A percentile compares a stretch with the other conserved stretches of the same genome.
phyloP scores from a whole-genome alignment of 2,113 vertebrate species.

The Tonatia bakeri region DNA sequence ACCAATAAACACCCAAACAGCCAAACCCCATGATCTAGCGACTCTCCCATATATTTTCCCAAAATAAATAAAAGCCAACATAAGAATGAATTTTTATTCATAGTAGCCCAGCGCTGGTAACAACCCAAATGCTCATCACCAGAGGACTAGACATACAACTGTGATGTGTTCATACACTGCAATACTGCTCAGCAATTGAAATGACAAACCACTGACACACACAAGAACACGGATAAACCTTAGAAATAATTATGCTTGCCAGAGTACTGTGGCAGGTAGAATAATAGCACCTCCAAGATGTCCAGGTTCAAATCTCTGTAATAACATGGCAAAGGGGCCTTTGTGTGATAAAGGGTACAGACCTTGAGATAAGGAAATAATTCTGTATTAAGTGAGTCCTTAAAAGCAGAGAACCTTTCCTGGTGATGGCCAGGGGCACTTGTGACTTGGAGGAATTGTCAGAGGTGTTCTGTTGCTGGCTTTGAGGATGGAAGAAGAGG shows the following conservation, averaged over 20 bases:
- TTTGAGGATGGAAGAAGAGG: neutral
- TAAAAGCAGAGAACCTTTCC: neutral
- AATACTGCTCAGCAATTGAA: neutral
- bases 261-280: accelerated
- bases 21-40: neutral
- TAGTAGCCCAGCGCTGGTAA: neutral
- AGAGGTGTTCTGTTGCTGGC: neutral
- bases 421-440: neutral
- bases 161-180: too few relatives aligned
- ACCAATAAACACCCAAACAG: neutral
- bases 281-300: neutral
- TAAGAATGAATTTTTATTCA: neutral
- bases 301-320: neutral
- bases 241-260: neutral
- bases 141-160: neutral
- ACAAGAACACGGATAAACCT: neutral
- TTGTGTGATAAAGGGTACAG: neutral
- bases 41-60: neutral
- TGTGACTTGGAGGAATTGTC: neutral
- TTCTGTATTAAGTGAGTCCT: neutral
- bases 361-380: neutral
- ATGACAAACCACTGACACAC: neutral
- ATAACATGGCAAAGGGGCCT: neutral
- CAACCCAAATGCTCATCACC: neutral
- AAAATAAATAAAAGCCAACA: neutral